phyloP scores from a whole-genome alignment of 2,113 vertebrate genomes.

The human region DNA sequence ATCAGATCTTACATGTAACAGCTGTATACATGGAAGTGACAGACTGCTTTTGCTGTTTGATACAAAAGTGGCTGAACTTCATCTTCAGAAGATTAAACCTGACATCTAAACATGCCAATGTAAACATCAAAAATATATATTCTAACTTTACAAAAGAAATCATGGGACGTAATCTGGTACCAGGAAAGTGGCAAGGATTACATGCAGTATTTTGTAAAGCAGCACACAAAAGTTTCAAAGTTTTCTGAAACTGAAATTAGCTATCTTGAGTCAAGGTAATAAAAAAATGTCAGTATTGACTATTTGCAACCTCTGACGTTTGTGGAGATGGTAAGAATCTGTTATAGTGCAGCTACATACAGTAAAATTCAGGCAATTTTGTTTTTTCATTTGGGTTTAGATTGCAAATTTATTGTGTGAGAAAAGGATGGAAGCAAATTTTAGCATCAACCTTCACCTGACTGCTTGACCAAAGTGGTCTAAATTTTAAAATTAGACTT shows the following conservation, averaged over 20 bases:
- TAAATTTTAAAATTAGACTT: slow-evolving; percentile 97
- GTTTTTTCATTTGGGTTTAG: slow-evolving; percentile 90
- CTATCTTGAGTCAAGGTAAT: slow-evolving; percentile 89
- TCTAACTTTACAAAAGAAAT: slow-evolving; percentile 84
- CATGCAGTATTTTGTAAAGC: slow-evolving; percentile 88
- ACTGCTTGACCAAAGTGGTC: slow-evolving; percentile 98
- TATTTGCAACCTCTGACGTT: slow-evolving; percentile 92
- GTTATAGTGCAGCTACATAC: slow-evolving; percentile 99
- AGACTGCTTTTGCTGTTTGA: slow-evolving; percentile 91
- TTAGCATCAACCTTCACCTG: slow-evolving; percentile 96
- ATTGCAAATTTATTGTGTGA: slow-evolving; percentile 91
- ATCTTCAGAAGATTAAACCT: slow-evolving; percentile 93
- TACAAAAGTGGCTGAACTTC: slow-evolving; percentile 93
- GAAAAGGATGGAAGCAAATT: slow-evolving; percentile 83
- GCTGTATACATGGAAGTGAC: slow-evolving; percentile 92
- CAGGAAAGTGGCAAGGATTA: slow-evolving; percentile 86
- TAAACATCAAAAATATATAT: slow-evolving; percentile 91
- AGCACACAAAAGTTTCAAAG: slow-evolving; percentile 93
- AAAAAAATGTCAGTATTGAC: slow-evolving; percentile 91
- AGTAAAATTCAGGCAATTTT: slow-evolving; percentile 96
- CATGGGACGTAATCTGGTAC: slow-evolving; percentile 91
- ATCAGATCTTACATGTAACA: slow-evolving; percentile 94
- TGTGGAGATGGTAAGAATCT: slow-evolving; percentile 91
- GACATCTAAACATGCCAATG: slow-evolving; percentile 92
- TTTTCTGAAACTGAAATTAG: slow-evolving; percentile 81